phyloP scores from a whole-genome alignment of 1,140 invertebrate genomes.

The Nephila pilipes region DNA sequence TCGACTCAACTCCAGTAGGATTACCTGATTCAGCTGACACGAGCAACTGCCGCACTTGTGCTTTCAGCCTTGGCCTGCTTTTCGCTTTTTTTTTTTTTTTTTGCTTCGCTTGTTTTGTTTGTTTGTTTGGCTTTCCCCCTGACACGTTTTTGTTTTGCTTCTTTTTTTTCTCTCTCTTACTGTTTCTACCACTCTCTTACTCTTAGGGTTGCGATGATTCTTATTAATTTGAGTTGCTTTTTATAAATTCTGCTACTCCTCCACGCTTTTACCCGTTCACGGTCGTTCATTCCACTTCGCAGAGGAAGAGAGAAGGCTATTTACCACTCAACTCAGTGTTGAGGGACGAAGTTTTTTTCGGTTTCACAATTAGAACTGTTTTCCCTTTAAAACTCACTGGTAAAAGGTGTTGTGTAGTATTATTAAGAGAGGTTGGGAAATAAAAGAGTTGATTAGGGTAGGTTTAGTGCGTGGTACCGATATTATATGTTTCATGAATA shows the following conservation, averaged over 20 bases:
- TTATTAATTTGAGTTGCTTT: slow-evolving; percentile 47
- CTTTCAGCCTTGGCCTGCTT: slow-evolving; percentile 65
- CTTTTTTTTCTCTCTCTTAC: background rate
- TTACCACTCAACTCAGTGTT: slow-evolving; percentile 26
- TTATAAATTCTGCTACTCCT: background rate
- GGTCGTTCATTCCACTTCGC: slow-evolving; percentile 68
- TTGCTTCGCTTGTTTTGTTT: slow-evolving; percentile 53
- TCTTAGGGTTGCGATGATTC: slow-evolving; percentile 61
- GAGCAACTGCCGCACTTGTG: slow-evolving; percentile 39
- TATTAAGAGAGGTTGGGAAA: background rate
- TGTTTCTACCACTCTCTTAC: slow-evolving; percentile 43
- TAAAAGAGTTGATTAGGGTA: background rate
- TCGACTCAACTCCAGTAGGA: background rate
- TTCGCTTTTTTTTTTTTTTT: background rate
- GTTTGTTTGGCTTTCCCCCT: slow-evolving; percentile 65
- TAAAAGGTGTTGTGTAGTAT: background rate
- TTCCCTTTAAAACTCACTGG: background rate
- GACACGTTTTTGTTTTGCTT: slow-evolving; percentile 66
- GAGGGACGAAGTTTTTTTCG: background rate
- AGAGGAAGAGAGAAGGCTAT: background rate
- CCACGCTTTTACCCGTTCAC: slow-evolving; percentile 67
- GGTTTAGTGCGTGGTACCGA: background rate
- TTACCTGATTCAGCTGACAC: slow-evolving; percentile 64
- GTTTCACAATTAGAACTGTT: background rate
- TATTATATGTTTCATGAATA: background rate